phyloP scores from a whole-genome alignment of 2,888 invertebrate species.

The Cactoblastis cactorum region DNA sequence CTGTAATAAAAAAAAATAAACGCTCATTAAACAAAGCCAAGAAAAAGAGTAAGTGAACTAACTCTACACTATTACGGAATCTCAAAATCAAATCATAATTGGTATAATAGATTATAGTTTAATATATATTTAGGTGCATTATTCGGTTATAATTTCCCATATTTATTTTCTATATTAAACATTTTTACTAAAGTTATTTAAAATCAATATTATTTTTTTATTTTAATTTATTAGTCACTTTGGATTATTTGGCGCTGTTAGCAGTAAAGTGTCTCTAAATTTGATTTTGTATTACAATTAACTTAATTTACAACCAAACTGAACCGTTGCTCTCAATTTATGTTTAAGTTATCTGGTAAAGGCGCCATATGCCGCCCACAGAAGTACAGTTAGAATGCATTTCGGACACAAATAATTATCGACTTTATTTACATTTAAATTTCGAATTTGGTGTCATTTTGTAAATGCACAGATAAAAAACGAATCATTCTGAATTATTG shows the following conservation, averaged over 20 bases:
- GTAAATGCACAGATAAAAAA: constrained; percentile 2
- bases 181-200: no score
- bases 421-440: constrained; percentile 6
- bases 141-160: no score
- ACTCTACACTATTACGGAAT: no score
- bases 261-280: background rate
- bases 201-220: no score
- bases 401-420: constrained; percentile 5
- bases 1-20: no score
- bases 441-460: background rate
- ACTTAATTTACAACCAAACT: background rate
- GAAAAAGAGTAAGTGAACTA: no score
- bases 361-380: constrained; percentile 10
- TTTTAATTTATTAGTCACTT: no score
- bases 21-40: no score
- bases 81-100: no score
- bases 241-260: background rate
- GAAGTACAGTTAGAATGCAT: constrained; percentile 14
- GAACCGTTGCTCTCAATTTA: constrained; percentile 4
- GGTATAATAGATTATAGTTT: no score
- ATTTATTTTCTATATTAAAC: no score
- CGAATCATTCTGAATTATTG: background rate
- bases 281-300: constrained; percentile 3
- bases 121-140: no score
- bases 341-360: constrained; percentile 7